Evolutionary conservation across 2,888 invertebrate genomes (phyloP), one percentile per base, ranked within the genome.

Genomic region (Eupeodes latifasciatus): DNA sequence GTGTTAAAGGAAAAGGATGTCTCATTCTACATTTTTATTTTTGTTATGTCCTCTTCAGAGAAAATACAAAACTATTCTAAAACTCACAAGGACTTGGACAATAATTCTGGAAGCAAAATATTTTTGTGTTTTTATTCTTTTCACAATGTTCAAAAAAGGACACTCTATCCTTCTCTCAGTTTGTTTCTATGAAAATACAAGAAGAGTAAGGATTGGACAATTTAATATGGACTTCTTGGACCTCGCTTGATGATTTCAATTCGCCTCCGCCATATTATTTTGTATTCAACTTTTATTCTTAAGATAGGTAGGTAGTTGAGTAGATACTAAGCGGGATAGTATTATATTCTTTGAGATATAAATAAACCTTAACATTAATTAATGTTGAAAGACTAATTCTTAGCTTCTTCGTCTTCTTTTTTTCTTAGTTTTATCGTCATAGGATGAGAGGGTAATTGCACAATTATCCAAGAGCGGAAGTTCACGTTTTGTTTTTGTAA

Each of bases 301-400:
- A 16, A 61, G 19, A 5, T 44, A 44, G 14, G 4, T 55, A 16
- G 47, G 47, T 47, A 59, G 59, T 12, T 55, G 12, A 12, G 47
- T 47, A 59, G 59, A 9, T 67, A 47, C 16, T 53, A 67, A 67
- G 40, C 11, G 6, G 19, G 16, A 55, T 14, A 27, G n/a, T 34
- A 12, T 7, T 49, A 40, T 40, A 36, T 62, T 62, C 9, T n/a
- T 69, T 62, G n/a, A 40, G 36, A 10, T 61, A 77, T 49, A 77
- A 77, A 77, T 47, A 61, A 69, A 67, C 67, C 36, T 40, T 11
- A 71, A 61, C 19, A 62, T 40, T 78, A 79, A 71, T 74, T 75
- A 81, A 61, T 51, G 47, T 51, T 34, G 61, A 49, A 72, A 59
- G 49, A 12, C 19, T 34, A 12, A 0, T 27, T 36, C 7, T 19